Evolutionary conservation across 2,888 invertebrate species (phyloP), one percentile per base, ranked within the genome.

Genomic region (Parelbella ahira): DNA sequence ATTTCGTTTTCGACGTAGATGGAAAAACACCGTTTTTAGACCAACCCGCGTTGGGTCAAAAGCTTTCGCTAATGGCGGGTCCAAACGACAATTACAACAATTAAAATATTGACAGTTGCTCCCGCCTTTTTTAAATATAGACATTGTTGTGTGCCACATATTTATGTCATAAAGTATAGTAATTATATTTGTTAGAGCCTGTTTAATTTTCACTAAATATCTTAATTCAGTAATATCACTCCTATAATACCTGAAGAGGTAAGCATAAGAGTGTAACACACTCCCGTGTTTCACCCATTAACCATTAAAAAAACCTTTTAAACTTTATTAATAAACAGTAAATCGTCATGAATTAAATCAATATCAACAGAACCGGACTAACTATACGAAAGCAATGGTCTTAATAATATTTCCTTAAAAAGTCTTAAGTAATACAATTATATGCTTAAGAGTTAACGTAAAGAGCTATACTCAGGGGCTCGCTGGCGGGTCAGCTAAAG

Each of bases 1-100:
- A 70, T 71, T 75, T 70, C 66, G 63, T 67, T 73, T 56, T 61
- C 52, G 49, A 54, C 58, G 51, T 57, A 60, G 66, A 71, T 62
- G 52, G 62, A 70, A 77, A 78, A 77, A 70, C 58, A 56, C 60
- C 56, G 63, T 67, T 64, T 68, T 73, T 65, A 67, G 57, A 71
- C 59, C 60, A 59, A 64, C 56, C 63, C 55, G 58, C 45, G 51
- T 39, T 54, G 55, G 61, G 60, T 64, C 58, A 58, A 56, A 64
- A 64, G 68, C 68, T 61, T 67, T 63, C 63, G 61, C 62, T 81
- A 82, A 83, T 80, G 73, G 75, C 68, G 52, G 60, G 62, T 72
- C 78, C 75, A 70, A 82, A 74, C 69, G 74, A 76, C 79, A 84
- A 82, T 83, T 83, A 83, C 69, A 74, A 71, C 82, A 82, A 83